Conservation (phyloP, 2,113 vertebrate genomes). For the Tachysurus fulvidraco region DNA sequence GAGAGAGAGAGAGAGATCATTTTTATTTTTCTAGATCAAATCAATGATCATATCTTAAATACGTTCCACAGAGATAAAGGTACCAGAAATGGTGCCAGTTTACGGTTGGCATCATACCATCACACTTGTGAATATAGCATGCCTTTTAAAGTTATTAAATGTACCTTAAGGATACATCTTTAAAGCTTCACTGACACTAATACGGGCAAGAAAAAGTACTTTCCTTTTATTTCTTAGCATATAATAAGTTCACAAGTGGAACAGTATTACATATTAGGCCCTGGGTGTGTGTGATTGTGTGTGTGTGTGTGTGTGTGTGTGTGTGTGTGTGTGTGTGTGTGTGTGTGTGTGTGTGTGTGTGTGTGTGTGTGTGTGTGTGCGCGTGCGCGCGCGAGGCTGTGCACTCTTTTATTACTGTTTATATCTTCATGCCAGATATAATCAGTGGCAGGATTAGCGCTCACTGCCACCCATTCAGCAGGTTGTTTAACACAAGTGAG, state of each 20-base stretch:
- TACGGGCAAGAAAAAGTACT: not conserved
- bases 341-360: slow-evolving; percentile 20
- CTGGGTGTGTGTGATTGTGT: not conserved
- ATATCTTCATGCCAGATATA: slow-evolving; percentile 70
- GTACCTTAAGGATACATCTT: not conserved
- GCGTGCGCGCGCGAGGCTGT: slow-evolving; percentile 45
- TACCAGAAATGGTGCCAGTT: not conserved
- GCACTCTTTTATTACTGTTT: slow-evolving; percentile 70
- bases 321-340: no score
- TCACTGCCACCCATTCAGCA: slow-evolving; percentile 71
- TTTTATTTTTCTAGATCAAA: not conserved
- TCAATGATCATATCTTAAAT: not conserved
- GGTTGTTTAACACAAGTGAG: slow-evolving; percentile 26
- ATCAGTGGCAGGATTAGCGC: slow-evolving; percentile 71
- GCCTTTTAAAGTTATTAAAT: not conserved
- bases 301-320: no score
- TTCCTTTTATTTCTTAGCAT: not conserved
- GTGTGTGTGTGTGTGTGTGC: not conserved
- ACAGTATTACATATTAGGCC: not conserved
- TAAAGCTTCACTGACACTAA: not conserved
- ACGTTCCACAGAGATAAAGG: not conserved
- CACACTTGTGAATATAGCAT: not conserved
- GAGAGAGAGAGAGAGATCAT: not conserved
- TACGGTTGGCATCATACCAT: not conserved
- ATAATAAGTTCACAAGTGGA: not conserved